Conservation (phyloP, 2,797 vertebrate genomes). For the Clarias platycephalus region DNA sequence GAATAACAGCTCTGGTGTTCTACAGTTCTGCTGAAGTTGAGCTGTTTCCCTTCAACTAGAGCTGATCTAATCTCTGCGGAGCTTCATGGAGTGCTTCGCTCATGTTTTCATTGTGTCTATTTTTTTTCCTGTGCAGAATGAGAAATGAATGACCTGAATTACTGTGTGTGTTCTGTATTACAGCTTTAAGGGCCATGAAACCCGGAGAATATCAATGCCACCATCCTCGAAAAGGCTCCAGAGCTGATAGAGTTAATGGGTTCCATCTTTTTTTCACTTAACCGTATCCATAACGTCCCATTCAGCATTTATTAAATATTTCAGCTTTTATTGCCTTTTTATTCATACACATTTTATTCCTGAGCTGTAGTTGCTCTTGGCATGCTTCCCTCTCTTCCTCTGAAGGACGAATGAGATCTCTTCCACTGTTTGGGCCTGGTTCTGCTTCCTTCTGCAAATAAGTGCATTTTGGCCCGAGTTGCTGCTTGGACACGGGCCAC, state of each 20-base stretch:
- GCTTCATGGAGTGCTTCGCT: slow-evolving; percentile 12
- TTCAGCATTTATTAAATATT: slow-evolving; percentile 12
- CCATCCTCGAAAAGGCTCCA: not conserved
- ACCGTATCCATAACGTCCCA: not conserved
- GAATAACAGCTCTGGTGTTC: not conserved
- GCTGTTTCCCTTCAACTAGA: slow-evolving; percentile 20
- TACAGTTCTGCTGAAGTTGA: slow-evolving; percentile 2
- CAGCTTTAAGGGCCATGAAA: not conserved
- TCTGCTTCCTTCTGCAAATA: slow-evolving; percentile 62
- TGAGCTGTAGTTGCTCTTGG: slow-evolving; percentile 6
- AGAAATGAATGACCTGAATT: slow-evolving; percentile 1
- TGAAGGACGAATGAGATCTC: slow-evolving; percentile 21
- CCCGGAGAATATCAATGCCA: not conserved
- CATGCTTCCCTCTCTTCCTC: slow-evolving; percentile 4
- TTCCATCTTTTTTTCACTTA: slow-evolving; percentile 10
- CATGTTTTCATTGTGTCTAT: slow-evolving; percentile 2
- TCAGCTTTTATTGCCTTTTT: slow-evolving; percentile 18
- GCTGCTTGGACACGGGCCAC: slow-evolving; percentile 53
- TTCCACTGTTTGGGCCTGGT: slow-evolving; percentile 43
- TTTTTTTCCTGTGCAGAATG: slow-evolving; percentile 2
- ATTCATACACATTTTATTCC: not conserved
- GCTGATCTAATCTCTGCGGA: slow-evolving; percentile 24
- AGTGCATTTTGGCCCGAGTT: slow-evolving; percentile 61
- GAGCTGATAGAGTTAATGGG: slow-evolving; percentile 14
- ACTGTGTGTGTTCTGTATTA: slow-evolving; percentile 1